Evolutionary conservation across 2,797 vertebrate genomes (phyloP).

Genomic region (Nannoperca australis): DNA sequence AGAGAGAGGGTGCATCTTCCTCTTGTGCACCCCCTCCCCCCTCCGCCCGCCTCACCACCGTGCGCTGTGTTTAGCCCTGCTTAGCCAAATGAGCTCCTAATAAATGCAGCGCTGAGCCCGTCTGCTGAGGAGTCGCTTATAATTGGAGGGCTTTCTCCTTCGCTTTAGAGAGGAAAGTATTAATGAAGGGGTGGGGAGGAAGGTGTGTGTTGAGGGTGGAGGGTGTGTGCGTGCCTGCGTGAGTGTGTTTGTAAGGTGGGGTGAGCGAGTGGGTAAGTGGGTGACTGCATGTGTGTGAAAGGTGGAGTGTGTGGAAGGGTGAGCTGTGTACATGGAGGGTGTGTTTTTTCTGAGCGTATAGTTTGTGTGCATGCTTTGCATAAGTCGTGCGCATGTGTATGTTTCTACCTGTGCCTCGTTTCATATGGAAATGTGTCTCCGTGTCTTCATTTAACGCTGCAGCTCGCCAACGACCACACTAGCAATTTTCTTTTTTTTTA

Average conservation of each 20-base stretch:
- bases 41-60: constrained; percentile 33
- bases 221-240: constrained; percentile 39
- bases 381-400: constrained; percentile 24
- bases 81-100: constrained; percentile 88
- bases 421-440: constrained; percentile 78
- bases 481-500: constrained; percentile 47
- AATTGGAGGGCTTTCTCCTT: constrained; percentile 84
- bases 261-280: constrained; percentile 54
- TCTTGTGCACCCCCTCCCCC: constrained; percentile 20
- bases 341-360: constrained; percentile 31
- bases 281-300: constrained; percentile 59
- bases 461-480: constrained; percentile 52
- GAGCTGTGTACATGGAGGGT: constrained; percentile 25
- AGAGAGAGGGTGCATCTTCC: constrained; percentile 60
- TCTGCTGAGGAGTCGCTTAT: constrained; percentile 76
- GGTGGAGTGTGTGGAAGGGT: constrained; percentile 52
- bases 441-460: constrained; percentile 65
- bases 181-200: constrained; percentile 80
- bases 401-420: constrained; percentile 54
- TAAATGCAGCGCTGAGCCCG: constrained; percentile 83
- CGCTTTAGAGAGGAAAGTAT: constrained; percentile 80
- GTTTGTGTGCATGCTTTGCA: constrained; percentile 18
- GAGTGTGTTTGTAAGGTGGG: constrained; percentile 59
- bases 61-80: constrained; percentile 82
- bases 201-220: constrained; percentile 67